These are phyloP conservation scores for Drosophila fulvimacula DNA, from an alignment of 2,888 invertebrate species.

Conservation along the genomic window DNA sequence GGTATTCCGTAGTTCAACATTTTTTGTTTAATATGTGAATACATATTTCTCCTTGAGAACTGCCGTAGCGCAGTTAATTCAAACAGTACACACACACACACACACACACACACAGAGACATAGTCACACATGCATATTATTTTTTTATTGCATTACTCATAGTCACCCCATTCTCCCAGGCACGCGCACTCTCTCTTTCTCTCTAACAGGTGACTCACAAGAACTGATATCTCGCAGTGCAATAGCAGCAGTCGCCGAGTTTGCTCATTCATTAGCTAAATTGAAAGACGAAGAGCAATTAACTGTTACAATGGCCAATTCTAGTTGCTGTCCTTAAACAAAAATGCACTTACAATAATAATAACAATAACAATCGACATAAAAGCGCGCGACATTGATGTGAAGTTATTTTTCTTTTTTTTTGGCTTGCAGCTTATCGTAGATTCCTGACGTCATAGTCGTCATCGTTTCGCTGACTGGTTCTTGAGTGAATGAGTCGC, in stretches of 20 bases:
- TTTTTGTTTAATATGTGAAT: background rate
- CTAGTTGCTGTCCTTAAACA: constrained; percentile 35
- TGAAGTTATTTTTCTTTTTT: constrained; percentile 8
- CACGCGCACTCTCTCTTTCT: constrained; percentile 9
- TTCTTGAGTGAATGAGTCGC: constrained; percentile 25
- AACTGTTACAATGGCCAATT: constrained; percentile 33
- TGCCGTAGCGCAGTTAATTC: constrained; percentile 33
- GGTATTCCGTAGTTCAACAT: background rate
- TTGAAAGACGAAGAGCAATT: constrained; percentile 28
- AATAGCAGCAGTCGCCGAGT: constrained; percentile 5
- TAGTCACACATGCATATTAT: constrained; percentile 19
- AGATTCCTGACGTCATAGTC: constrained; percentile 64
- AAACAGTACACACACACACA: constrained; percentile 17
- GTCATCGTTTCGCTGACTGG: constrained; percentile 22
- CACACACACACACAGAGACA: constrained; percentile 2
- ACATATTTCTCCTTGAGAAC: constrained; percentile 46
- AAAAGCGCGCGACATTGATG: constrained; percentile 28
- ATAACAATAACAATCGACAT: constrained; percentile 18
- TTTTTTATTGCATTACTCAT: constrained; percentile 58
- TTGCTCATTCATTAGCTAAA: constrained; percentile 20
- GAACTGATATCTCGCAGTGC: constrained; percentile 22
- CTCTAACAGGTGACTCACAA: constrained; percentile 36
- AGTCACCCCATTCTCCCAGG: constrained; percentile 5
- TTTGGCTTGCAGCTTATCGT: constrained; percentile 18
- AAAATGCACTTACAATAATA: constrained; percentile 39